A percentile compares a stretch with the other conserved stretches of the same genome.
phyloP scores from a whole-genome alignment of 2,888 invertebrate genomes.

The Galeruca laticollis region DNA sequence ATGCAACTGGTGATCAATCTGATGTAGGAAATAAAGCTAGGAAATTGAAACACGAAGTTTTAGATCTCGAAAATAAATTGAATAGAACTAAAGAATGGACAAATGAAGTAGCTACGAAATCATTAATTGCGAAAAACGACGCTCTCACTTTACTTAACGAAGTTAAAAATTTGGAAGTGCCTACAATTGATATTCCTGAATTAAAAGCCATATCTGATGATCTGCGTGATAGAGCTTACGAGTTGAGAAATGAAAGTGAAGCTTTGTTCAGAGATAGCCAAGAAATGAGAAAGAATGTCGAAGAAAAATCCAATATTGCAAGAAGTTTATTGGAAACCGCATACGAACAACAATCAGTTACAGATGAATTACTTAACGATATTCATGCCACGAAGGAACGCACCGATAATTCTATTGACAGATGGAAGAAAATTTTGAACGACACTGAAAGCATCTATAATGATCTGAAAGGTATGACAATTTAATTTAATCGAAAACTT shows the following conservation, averaged over 20 bases:
- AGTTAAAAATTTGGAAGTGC: constrained; percentile 84
- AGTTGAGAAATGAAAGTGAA: constrained; percentile 70
- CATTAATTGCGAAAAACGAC: constrained; percentile 79
- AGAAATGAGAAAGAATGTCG: constrained; percentile 72
- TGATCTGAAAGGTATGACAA: constrained; percentile 74
- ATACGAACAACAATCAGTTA: constrained; percentile 78
- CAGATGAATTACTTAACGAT: constrained; percentile 84
- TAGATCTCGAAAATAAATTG: constrained; percentile 77
- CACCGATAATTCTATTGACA: constrained; percentile 86
- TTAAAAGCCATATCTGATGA: constrained; percentile 77
- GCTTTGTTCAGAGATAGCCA: constrained; percentile 71
- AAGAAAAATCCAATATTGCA: constrained; percentile 75
- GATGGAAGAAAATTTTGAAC: constrained; percentile 84
- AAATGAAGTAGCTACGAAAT: constrained; percentile 79
- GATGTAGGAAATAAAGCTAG: constrained; percentile 75
- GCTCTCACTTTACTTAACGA: constrained; percentile 85
- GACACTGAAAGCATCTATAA: constrained; percentile 85
- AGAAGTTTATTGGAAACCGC: constrained; percentile 75
- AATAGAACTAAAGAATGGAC: constrained; percentile 79
- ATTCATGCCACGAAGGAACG: constrained; percentile 81
- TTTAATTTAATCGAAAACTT: not conserved
- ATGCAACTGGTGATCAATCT: constrained; percentile 63
- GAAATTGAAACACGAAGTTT: constrained; percentile 75
- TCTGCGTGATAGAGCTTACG: constrained; percentile 78
- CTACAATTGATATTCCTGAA: constrained; percentile 79